Evolutionary conservation across 2,888 invertebrate genomes (phyloP).

Genomic region (Argynnis bischoffii): DNA sequence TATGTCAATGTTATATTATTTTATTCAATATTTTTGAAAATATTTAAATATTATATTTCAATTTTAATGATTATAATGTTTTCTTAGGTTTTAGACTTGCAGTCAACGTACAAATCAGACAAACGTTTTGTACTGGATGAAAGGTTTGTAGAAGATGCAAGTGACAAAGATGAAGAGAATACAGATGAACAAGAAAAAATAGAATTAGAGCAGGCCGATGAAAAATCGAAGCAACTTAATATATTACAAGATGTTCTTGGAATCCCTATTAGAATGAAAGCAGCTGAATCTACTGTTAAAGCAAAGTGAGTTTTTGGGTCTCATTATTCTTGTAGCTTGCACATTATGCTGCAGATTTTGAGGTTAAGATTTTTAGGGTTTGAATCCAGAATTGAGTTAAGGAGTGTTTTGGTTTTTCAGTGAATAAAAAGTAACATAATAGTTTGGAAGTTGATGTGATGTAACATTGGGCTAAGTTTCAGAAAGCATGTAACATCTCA

Average conservation of each 20-base stretch:
- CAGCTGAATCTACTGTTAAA: constrained; percentile 48
- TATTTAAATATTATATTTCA: constrained; percentile 20
- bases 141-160: constrained; percentile 82
- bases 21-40: not conserved
- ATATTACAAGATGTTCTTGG: constrained; percentile 82
- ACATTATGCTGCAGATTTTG: not conserved
- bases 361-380: not conserved
- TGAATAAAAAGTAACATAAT: too few species aligned
- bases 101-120: constrained; percentile 88
- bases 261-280: constrained; percentile 60
- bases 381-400: too few species aligned
- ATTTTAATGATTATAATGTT: constrained; percentile 11
- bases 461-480: too few species aligned
- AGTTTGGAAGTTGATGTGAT: too few species aligned
- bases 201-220: constrained; percentile 65
- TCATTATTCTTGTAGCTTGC: not conserved
- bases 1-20: constrained; percentile 41
- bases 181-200: constrained; percentile 70
- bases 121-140: constrained; percentile 89
- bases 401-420: too few species aligned
- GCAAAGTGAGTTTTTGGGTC: constrained; percentile 55
- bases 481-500: too few species aligned
- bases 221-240: constrained; percentile 78
- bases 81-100: constrained; percentile 85
- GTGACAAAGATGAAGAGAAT: constrained; percentile 51